These are phyloP conservation scores for Scytalopus superciliaris DNA, from an alignment of 2,113 vertebrate species.

Conservation along the genomic window DNA sequence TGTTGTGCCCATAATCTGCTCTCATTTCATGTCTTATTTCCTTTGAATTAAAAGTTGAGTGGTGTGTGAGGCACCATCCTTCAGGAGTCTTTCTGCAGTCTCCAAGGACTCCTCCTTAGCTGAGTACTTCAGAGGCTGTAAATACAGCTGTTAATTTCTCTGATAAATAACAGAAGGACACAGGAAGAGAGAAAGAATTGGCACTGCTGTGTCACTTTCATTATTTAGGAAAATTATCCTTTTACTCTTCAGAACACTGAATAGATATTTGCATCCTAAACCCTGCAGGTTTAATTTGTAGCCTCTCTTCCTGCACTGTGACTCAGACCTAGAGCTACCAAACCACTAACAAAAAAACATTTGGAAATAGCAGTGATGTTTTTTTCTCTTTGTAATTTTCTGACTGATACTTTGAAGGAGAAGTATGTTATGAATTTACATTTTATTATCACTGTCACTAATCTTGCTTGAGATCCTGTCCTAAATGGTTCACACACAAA, in stretches of 20 bases:
- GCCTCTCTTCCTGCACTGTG: neutral
- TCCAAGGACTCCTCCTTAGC: neutral
- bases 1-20: neutral
- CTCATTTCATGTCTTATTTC: slow-evolving; percentile 7
- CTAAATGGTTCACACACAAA: neutral
- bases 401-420: neutral
- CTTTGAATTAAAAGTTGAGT: neutral
- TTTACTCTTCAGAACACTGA: neutral
- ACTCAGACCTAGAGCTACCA: neutral
- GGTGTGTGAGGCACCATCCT: neutral
- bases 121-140: neutral
- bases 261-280: neutral
- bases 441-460: neutral
- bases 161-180: slow-evolving; percentile 24
- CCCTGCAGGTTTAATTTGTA: neutral
- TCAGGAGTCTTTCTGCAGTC: neutral
- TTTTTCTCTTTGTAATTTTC: neutral
- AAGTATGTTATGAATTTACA: neutral
- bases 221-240: neutral
- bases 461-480: neutral
- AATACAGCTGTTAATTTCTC: slow-evolving; percentile 17
- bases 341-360: neutral
- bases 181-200: neutral
- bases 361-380: neutral
- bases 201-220: neutral